A percentile compares a stretch with the other conserved stretches of the same genome.
Evolutionary conservation across 2,888 invertebrate species (phyloP).

Genomic region (Pseudoips prasinana): DNA sequence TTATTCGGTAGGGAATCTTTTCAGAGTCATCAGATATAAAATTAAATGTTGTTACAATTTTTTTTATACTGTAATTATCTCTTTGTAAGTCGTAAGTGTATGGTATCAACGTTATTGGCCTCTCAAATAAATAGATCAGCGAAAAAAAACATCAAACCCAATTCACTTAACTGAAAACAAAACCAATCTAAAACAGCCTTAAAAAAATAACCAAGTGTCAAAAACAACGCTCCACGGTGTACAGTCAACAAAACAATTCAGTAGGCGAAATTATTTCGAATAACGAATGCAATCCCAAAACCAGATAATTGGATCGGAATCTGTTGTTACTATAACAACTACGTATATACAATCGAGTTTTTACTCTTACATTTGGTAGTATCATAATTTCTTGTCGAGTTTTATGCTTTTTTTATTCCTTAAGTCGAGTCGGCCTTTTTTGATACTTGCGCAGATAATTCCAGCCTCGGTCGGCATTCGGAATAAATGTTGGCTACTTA

Average conservation of each 20-base stretch:
- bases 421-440: slow-evolving; percentile 55
- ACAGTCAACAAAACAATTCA: slow-evolving; percentile 35
- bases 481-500: slow-evolving; percentile 54
- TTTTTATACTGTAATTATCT: too few species aligned
- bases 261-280: slow-evolving; percentile 42
- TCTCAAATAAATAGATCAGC: too few species aligned
- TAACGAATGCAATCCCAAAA: slow-evolving; percentile 39
- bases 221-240: slow-evolving; percentile 31
- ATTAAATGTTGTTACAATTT: too few species aligned
- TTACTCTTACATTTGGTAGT: slow-evolving; percentile 73
- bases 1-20: too few species aligned
- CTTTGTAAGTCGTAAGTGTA: too few species aligned
- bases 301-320: slow-evolving; percentile 51
- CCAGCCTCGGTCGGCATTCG: slow-evolving; percentile 50
- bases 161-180: slow-evolving; percentile 10
- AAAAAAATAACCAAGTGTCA: slow-evolving; percentile 24
- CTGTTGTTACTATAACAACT: slow-evolving; percentile 43
- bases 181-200: slow-evolving; percentile 10
- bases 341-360: slow-evolving; percentile 54
- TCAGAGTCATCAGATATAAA: too few species aligned
- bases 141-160: background rate
- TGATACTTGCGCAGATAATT: slow-evolving; percentile 65
- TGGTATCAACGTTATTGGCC: too few species aligned
- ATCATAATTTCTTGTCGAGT: slow-evolving; percentile 75
- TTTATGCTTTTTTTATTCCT: slow-evolving; percentile 46